A percentile compares a stretch with the other conserved stretches of the same genome.
Conservation (phyloP, 2,797 vertebrate species). For the Remorina albescens region DNA sequence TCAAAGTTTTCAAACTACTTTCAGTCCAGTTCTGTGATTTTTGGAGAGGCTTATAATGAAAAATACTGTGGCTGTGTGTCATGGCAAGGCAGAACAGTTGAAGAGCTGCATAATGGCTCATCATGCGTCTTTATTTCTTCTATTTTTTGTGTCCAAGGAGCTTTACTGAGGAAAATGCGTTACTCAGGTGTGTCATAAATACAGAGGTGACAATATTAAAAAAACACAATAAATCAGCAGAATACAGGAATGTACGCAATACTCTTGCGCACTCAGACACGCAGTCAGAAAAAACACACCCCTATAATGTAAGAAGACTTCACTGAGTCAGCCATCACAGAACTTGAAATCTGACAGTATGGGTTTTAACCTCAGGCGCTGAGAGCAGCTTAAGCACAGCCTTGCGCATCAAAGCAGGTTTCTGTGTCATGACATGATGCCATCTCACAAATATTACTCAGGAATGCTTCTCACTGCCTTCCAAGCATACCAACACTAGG, state of each 20-base stretch:
- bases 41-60: background rate
- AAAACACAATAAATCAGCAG: conserved; percentile 23
- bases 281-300: conserved; percentile 23
- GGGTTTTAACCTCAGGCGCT: conserved; percentile 29
- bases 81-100: conserved; percentile 32
- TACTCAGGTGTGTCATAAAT: conserved; percentile 63
- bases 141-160: conserved; percentile 22
- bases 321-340: conserved; percentile 55
- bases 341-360: conserved; percentile 38
- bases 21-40: background rate
- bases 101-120: conserved; percentile 9
- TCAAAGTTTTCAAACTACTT: background rate
- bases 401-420: conserved; percentile 58
- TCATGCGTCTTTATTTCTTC: conserved; percentile 17
- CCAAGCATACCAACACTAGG: conserved; percentile 49
- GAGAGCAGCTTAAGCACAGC: conserved; percentile 32
- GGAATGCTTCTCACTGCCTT: conserved; percentile 56
- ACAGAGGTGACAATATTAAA: conserved; percentile 22
- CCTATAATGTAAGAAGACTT: conserved; percentile 44
- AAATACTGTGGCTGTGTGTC: conserved; percentile 39
- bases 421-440: conserved; percentile 68
- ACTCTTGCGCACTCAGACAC: conserved; percentile 5
- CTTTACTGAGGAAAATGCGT: conserved; percentile 47
- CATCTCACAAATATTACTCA: conserved; percentile 57
- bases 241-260: conserved; percentile 8